phyloP scores from a whole-genome alignment of 2,888 invertebrate species.

The Ormyrus nitidulus region DNA sequence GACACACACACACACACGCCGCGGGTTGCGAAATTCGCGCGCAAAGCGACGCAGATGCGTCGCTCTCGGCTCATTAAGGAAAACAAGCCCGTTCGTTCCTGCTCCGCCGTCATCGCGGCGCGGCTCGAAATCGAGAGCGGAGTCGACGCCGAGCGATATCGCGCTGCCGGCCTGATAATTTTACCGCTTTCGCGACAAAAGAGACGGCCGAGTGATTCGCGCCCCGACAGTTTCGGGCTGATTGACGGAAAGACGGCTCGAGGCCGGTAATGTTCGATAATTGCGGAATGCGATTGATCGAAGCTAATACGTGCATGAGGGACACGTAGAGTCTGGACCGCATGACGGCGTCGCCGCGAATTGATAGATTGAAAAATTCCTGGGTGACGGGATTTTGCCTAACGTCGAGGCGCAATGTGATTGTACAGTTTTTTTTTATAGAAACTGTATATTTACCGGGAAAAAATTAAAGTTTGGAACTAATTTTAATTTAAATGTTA shows the following conservation, averaged over 20 bases:
- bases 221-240: neutral
- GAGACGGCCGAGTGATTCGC: neutral
- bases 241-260: conserved; percentile 16
- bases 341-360: neutral
- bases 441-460: too few relatives aligned
- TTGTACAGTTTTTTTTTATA: too few relatives aligned
- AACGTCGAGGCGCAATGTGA: too few relatives aligned
- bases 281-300: conserved; percentile 37
- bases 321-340: conserved; percentile 17
- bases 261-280: conserved; percentile 20
- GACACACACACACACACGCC: too few relatives aligned
- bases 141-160: neutral
- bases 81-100: too few relatives aligned
- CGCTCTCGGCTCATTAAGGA: too few relatives aligned
- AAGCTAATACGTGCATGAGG: conserved; percentile 8
- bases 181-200: conserved; percentile 43
- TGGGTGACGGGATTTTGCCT: neutral
- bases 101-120: too few relatives aligned
- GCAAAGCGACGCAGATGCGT: too few relatives aligned
- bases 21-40: too few relatives aligned
- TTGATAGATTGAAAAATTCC: conserved; percentile 39
- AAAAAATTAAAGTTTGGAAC: too few relatives aligned
- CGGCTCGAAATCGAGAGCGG: too few relatives aligned
- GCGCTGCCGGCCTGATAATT: neutral
- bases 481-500: too few relatives aligned